phyloP scores from a whole-genome alignment of 2,888 invertebrate species.

The Microctonus hyperodae region DNA sequence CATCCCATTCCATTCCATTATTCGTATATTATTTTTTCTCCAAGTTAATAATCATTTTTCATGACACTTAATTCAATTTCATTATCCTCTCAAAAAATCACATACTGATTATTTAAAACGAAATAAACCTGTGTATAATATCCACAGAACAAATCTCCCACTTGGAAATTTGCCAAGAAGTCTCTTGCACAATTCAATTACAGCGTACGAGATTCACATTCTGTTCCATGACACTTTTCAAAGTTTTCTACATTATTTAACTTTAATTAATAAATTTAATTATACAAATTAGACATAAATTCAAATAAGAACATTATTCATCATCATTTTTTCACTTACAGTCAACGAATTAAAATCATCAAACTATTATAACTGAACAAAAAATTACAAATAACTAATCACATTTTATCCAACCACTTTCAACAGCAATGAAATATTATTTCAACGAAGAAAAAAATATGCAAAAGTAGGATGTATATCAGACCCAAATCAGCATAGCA shows the following conservation, averaged over 20 bases:
- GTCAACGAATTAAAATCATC: no score
- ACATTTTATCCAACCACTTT: no score
- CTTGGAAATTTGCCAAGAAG: background rate
- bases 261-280: background rate
- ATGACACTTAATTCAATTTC: background rate
- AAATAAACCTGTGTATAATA: background rate
- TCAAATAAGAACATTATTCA: no score
- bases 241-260: background rate
- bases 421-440: no score
- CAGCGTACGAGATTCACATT: background rate
- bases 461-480: no score
- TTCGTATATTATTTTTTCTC: background rate
- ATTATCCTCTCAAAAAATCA: background rate
- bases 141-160: background rate
- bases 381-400: conserved; percentile 1
- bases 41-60: background rate
- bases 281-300: background rate
- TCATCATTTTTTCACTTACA: background rate
- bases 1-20: background rate
- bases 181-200: conserved; percentile 11
- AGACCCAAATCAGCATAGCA: background rate
- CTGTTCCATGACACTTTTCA: background rate
- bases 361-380: background rate
- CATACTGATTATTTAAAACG: background rate
- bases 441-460: background rate